Conservation (phyloP, 2,888 invertebrate genomes). For the Synergus gifuensis region DNA sequence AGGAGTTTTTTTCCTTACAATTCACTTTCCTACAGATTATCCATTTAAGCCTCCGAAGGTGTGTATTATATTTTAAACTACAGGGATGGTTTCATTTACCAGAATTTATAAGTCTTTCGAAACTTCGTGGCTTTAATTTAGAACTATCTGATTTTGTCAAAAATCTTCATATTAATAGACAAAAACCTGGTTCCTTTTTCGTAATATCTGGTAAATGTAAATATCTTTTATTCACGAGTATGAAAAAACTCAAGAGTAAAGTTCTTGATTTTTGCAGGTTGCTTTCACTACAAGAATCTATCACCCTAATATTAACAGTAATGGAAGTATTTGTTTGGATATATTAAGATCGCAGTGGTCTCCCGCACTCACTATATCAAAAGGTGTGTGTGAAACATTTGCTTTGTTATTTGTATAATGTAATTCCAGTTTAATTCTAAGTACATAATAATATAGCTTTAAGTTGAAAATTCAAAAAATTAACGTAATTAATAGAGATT, state of each 20-base stretch:
- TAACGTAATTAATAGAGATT: not conserved
- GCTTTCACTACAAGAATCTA: constrained; percentile 99
- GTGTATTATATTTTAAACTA: constrained; percentile 58
- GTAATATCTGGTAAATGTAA: not conserved
- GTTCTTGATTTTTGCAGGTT: constrained; percentile 80
- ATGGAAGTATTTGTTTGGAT: constrained; percentile 99
- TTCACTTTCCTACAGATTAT: constrained; percentile 99
- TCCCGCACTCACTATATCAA: constrained; percentile 99
- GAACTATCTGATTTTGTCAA: not conserved
- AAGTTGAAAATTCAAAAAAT: not conserved
- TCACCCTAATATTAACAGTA: constrained; percentile 99
- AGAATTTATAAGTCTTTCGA: not conserved
- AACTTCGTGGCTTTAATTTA: not conserved
- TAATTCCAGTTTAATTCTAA: constrained; percentile 54
- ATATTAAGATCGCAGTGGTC: constrained; percentile 99
- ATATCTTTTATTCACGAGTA: not conserved
- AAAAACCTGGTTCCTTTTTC: not conserved
- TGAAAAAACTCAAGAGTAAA: not conserved
- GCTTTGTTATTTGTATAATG: not conserved
- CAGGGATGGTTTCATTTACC: not conserved
- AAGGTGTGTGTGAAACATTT: constrained; percentile 83
- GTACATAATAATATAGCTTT: not conserved
- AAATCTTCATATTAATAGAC: not conserved
- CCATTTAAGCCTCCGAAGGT: constrained; percentile 99
- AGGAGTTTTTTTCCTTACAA: constrained; percentile 99